Percentiles rank a stretch among this genome's conserved stretches.
phyloP scores from a whole-genome alignment of 2,888 invertebrate genomes.

The Epistrophella euchroma region DNA sequence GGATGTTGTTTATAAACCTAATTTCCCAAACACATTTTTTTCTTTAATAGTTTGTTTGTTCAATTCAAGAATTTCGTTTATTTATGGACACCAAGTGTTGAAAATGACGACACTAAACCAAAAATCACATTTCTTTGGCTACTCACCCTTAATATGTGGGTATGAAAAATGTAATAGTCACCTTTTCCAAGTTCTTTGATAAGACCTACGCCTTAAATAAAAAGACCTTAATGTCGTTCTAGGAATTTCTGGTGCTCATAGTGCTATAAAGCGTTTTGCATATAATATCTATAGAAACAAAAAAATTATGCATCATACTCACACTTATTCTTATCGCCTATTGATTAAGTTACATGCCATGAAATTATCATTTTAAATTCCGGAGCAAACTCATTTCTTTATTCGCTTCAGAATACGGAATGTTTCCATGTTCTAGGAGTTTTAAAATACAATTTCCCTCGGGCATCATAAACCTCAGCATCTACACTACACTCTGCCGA shows the following conservation, averaged over 20 bases:
- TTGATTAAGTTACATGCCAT: conserved; percentile 75
- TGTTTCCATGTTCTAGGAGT: conserved; percentile 54
- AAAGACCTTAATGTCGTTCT: background rate
- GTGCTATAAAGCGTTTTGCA: conserved; percentile 65
- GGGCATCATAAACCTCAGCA: conserved; percentile 72
- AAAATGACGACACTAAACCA: conserved; percentile 55
- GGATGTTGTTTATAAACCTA: background rate
- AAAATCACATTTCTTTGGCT: conserved; percentile 58
- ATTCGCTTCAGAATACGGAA: conserved; percentile 45
- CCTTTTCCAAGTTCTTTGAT: background rate
- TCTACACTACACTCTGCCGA: conserved; percentile 47
- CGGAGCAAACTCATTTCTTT: conserved; percentile 39
- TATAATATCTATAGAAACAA: conserved; percentile 60
- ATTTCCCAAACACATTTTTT: background rate
- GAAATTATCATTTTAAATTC: conserved; percentile 75
- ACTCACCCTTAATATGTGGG: conserved; percentile 14
- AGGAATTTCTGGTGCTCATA: background rate
- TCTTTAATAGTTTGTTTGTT: background rate
- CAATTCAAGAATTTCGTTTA: conserved; percentile 42
- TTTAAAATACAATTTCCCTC: conserved; percentile 70
- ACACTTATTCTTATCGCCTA: conserved; percentile 48
- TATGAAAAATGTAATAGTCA: background rate
- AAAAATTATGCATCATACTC: conserved; percentile 48
- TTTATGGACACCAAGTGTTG: conserved; percentile 67
- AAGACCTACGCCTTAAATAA: background rate